phyloP scores from a whole-genome alignment of 2,888 invertebrate genomes.

The Meandrusa payeni region DNA sequence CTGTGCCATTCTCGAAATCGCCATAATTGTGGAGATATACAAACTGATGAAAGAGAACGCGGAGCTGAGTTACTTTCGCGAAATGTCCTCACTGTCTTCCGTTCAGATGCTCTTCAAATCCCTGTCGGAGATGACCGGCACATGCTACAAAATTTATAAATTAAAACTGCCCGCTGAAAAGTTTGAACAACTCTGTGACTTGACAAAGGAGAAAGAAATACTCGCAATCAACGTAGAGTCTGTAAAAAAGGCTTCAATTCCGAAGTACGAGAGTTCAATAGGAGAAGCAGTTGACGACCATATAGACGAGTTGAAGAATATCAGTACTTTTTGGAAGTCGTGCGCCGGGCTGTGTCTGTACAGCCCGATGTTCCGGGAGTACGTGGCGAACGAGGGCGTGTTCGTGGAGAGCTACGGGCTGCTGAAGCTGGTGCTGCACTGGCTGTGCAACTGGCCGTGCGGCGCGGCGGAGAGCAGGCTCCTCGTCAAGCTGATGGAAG shows the following conservation, averaged over 20 bases:
- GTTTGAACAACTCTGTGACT: slow-evolving; percentile 53
- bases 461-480: slow-evolving; percentile 44
- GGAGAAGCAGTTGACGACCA: slow-evolving; percentile 48
- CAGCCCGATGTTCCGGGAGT: slow-evolving; percentile 76
- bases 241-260: slow-evolving; percentile 36
- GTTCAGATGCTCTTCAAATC: slow-evolving; percentile 69
- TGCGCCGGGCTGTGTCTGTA: slow-evolving; percentile 75
- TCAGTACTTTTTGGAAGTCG: slow-evolving; percentile 74
- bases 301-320: slow-evolving; percentile 58
- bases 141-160: slow-evolving; percentile 57
- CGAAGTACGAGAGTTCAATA: slow-evolving; percentile 37
- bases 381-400: slow-evolving; percentile 58
- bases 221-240: slow-evolving; percentile 33
- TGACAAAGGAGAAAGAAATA: slow-evolving; percentile 46
- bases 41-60: slow-evolving; percentile 60
- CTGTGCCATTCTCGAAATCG: slow-evolving; percentile 82
- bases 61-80: slow-evolving; percentile 50
- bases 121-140: slow-evolving; percentile 56
- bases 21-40: slow-evolving; percentile 81
- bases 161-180: slow-evolving; percentile 49
- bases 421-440: slow-evolving; percentile 55
- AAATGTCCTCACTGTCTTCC: slow-evolving; percentile 60
- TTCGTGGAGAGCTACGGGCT: slow-evolving; percentile 59
- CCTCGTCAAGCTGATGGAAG: slow-evolving; percentile 62
- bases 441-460: slow-evolving; percentile 42